Conservation (phyloP, 2,797 vertebrate genomes). For the Poecilia gillii region DNA sequence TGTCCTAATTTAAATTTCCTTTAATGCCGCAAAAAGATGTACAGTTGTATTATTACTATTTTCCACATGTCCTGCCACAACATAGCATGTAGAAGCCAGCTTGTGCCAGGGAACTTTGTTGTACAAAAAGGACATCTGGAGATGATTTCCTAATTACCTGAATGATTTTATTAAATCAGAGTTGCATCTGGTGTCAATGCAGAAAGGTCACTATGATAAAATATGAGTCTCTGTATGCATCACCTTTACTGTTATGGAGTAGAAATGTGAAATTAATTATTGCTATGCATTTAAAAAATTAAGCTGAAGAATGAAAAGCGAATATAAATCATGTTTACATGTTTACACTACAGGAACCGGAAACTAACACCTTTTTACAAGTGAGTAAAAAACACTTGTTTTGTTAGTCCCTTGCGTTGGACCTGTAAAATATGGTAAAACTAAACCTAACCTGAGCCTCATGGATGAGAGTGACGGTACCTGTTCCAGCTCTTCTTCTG, state of each 20-base stretch:
- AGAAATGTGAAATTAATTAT: neutral
- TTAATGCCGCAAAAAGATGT: neutral
- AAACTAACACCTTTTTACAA: neutral
- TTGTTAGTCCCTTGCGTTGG: neutral
- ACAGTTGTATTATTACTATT: neutral
- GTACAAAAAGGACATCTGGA: neutral
- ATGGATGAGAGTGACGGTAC: conserved; percentile 62
- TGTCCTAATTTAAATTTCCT: neutral
- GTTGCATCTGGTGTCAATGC: neutral
- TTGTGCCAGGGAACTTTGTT: neutral
- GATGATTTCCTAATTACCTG: neutral
- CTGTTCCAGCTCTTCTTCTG: conserved; percentile 96
- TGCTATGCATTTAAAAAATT: neutral
- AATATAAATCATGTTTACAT: neutral
- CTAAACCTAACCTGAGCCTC: neutral
- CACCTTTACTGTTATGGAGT: neutral
- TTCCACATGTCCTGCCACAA: neutral
- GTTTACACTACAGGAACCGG: neutral
- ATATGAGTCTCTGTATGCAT: neutral
- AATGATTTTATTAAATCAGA: neutral
- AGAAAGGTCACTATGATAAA: neutral
- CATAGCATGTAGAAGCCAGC: neutral
- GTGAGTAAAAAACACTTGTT: neutral
- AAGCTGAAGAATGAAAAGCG: neutral
- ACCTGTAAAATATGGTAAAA: neutral